phyloP scores from a whole-genome alignment of 64 coral and sea anemone species.

The Platygyra sinensis region DNA sequence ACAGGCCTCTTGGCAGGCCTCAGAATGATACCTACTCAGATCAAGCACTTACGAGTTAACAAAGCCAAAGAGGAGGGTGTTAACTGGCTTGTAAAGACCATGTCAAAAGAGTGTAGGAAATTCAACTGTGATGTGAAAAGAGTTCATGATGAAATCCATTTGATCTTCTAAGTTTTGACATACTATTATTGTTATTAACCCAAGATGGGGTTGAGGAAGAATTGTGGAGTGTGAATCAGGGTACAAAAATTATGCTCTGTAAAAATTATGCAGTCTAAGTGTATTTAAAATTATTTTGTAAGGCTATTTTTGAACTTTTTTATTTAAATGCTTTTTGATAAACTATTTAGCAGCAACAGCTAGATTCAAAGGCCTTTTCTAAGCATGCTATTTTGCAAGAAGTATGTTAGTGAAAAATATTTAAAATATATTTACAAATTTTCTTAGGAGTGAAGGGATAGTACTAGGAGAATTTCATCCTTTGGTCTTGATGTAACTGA shows the following conservation, averaged over 20 bases:
- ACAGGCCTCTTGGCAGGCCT: constrained; percentile 60
- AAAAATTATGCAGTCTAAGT: background rate
- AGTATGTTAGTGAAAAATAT: no score
- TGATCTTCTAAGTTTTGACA: constrained; percentile 15
- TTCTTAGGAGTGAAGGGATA: no score
- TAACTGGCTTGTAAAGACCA: constrained; percentile 74
- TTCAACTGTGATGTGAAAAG: constrained; percentile 61
- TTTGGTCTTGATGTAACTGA: no score
- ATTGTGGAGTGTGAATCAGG: background rate
- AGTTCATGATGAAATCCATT: constrained; percentile 64
- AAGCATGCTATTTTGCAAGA: no score
- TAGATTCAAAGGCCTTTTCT: no score
- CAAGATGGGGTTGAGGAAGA: background rate
- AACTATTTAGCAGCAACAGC: no score
- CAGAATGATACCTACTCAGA: constrained; percentile 84
- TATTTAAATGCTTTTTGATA: no score
- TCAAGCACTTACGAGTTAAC: constrained; percentile 74
- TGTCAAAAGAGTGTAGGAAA: constrained; percentile 80
- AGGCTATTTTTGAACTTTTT: no score
- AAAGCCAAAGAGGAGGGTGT: constrained; percentile 74
- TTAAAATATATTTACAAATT: no score
- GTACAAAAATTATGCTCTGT: background rate
- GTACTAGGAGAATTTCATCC: no score
- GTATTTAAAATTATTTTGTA: no score
- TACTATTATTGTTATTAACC: background rate